phyloP scores from a whole-genome alignment of 2,888 invertebrate species.

The Lycaena phlaeas region DNA sequence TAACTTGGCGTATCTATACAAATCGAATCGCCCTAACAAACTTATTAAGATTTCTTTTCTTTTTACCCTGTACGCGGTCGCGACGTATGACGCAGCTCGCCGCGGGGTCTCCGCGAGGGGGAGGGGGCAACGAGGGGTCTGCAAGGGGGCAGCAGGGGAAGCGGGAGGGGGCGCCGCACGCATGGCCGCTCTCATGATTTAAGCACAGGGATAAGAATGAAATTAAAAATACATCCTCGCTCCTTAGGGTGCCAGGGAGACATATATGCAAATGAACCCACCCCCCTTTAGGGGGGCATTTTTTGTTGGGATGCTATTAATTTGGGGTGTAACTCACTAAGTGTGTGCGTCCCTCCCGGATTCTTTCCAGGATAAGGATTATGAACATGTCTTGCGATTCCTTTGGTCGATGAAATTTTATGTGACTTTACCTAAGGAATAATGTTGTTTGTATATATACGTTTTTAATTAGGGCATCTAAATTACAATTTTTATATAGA shows the following conservation, averaged over 20 bases:
- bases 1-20: constrained; percentile 42
- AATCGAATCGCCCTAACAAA: constrained; percentile 62
- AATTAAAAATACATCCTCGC: constrained; percentile 73
- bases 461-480: too few relatives aligned
- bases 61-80: constrained; percentile 71
- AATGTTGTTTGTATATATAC: too few relatives aligned
- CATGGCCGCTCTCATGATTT: constrained; percentile 74
- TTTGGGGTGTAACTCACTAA: constrained; percentile 68
- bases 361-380: constrained; percentile 30
- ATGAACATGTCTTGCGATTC: too few relatives aligned
- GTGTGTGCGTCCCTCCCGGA: constrained; percentile 36
- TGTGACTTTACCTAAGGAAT: too few relatives aligned
- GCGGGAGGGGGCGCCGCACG: constrained; percentile 54
- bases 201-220: constrained; percentile 73
- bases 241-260: constrained; percentile 69
- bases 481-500: too few relatives aligned
- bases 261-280: constrained; percentile 71
- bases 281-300: constrained; percentile 57
- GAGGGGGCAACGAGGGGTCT: not conserved
- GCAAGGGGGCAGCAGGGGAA: constrained; percentile 12
- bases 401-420: too few relatives aligned
- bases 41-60: constrained; percentile 74
- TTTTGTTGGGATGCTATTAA: constrained; percentile 73
- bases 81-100: constrained; percentile 72
- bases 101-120: constrained; percentile 40